Percentiles rank a stretch among this genome's conserved stretches.
Evolutionary conservation across 2,888 invertebrate species (phyloP).

Genomic region (Caenorhabditis sp.): DNA sequence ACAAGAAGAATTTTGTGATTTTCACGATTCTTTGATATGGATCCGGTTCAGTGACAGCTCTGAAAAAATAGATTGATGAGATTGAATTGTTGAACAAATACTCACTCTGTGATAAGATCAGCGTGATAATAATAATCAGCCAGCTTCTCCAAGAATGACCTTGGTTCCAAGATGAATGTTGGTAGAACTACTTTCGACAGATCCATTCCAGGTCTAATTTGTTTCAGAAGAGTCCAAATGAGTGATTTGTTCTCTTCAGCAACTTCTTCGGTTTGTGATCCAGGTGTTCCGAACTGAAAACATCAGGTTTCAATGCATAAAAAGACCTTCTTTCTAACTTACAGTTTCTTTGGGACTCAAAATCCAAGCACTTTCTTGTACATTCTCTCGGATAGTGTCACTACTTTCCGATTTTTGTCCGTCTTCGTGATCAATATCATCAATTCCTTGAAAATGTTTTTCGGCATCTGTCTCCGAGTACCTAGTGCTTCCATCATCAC

Average conservation of each 20-base stretch:
- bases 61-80: slow-evolving; percentile 16
- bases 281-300: slow-evolving; percentile 71
- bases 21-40: slow-evolving; percentile 87
- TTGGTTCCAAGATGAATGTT: slow-evolving; percentile 95
- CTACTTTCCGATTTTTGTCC: slow-evolving; percentile 49
- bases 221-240: slow-evolving; percentile 92
- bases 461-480: slow-evolving; percentile 66
- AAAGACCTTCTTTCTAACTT: slow-evolving; percentile 4
- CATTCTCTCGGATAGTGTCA: slow-evolving; percentile 28
- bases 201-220: slow-evolving; percentile 94
- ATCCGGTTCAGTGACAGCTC: slow-evolving; percentile 79
- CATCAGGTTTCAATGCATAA: background rate
- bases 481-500: slow-evolving; percentile 14
- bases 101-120: slow-evolving; percentile 83
- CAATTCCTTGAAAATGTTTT: slow-evolving; percentile 56
- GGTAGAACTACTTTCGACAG: slow-evolving; percentile 92
- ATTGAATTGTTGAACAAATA: background rate
- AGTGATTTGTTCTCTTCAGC: slow-evolving; percentile 93
- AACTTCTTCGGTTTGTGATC: slow-evolving; percentile 84
- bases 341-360: slow-evolving; percentile 46
- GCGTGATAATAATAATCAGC: slow-evolving; percentile 98
- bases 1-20: slow-evolving; percentile 85
- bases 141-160: slow-evolving; percentile 98
- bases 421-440: slow-evolving; percentile 71
- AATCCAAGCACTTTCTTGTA: slow-evolving; percentile 50